Conservation (phyloP, 2,797 vertebrate genomes). For the Limnodromus scolopaceus region DNA sequence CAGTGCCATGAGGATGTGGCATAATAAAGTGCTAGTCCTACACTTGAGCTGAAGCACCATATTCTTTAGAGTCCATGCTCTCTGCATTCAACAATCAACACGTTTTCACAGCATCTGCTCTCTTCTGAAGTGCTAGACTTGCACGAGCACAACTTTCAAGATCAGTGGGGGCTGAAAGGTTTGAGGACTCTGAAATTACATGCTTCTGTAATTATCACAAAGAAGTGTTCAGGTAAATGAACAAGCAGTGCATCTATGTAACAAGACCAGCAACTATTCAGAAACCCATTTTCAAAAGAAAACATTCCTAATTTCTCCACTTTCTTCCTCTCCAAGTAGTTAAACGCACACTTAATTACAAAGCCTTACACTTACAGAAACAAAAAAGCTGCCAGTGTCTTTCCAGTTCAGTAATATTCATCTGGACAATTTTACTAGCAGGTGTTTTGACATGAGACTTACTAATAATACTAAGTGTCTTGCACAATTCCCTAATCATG, state of each 20-base stretch:
- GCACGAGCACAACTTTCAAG: fast-evolving
- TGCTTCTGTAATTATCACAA: neutral
- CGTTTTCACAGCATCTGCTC: neutral
- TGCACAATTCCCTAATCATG: neutral
- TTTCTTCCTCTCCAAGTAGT: neutral
- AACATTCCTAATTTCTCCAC: neutral
- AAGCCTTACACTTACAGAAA: neutral
- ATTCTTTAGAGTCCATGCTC: neutral
- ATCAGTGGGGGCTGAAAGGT: neutral
- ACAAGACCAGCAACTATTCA: neutral
- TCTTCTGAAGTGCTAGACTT: neutral
- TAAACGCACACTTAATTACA: neutral
- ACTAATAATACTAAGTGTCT: neutral
- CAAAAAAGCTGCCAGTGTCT: neutral
- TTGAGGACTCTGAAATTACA: neutral
- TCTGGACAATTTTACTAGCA: neutral
- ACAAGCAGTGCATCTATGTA: neutral
- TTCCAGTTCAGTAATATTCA: neutral
- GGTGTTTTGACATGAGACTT: neutral
- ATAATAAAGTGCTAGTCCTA: neutral
- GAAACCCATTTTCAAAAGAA: neutral
- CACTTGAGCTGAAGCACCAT: neutral
- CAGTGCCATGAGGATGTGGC: neutral
- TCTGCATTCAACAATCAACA: neutral
- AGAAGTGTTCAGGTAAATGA: neutral